A percentile compares a stretch with the other conserved stretches of the same genome.
phyloP scores from a whole-genome alignment of 2,113 vertebrate species.

The Ageneiosus marmoratus region DNA sequence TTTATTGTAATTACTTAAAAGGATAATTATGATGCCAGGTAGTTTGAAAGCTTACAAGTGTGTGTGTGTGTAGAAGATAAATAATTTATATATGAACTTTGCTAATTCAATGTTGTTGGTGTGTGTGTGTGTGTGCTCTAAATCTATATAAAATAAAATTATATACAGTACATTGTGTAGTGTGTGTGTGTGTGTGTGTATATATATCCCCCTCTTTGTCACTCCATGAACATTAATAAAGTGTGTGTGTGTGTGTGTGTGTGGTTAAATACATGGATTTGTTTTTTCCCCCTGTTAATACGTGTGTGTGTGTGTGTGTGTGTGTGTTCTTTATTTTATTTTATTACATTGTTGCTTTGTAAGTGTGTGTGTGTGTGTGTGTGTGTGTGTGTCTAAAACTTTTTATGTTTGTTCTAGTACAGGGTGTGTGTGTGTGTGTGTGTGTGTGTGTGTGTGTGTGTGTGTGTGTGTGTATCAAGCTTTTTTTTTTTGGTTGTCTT shows the following conservation, averaged over 20 bases:
- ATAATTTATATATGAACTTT: background rate
- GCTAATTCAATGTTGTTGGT: background rate
- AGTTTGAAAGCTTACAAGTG: background rate
- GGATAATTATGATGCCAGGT: background rate
- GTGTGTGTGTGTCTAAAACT: background rate
- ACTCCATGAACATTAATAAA: background rate
- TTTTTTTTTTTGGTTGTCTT: background rate
- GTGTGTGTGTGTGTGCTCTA: too few relatives aligned
- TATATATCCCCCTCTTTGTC: background rate
- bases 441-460: background rate
- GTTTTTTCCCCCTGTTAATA: background rate
- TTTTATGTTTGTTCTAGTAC: background rate
- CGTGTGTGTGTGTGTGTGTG: too few relatives aligned
- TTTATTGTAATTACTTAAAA: slow-evolving; percentile 40
- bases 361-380: background rate
- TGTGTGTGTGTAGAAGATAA: too few relatives aligned
- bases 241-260: too few relatives aligned
- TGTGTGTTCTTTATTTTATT: background rate
- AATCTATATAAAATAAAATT: background rate
- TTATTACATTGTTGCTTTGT: background rate
- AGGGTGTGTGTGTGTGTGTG: background rate
- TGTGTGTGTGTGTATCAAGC: background rate
- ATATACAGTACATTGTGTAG: background rate
- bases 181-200: too few relatives aligned
- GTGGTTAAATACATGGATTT: background rate